Base-by-base conservation (phyloP, 2,888 invertebrate genomes). In the Aproaerema taeniolella region DNA sequence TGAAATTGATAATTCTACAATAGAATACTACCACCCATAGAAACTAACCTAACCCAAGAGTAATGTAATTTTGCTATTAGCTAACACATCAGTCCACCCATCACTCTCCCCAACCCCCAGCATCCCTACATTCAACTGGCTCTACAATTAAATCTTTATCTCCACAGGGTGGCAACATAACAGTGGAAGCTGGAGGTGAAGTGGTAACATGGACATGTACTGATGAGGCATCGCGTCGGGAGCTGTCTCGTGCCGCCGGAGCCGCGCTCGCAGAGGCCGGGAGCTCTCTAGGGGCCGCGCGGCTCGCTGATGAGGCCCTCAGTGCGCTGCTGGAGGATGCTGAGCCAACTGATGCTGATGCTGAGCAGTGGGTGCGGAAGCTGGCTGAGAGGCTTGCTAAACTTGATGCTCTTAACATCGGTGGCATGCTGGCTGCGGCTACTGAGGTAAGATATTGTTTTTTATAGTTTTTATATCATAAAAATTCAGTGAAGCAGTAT, bases 261-360 rank as follows among this genome's bases (percentile, higher is more conserved):
- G 74, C 77, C n/a, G 85, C 90, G 38, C 94, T 94, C 62, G 94
- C 93, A 0, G 26, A 14, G 63, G 93, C 93, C 63, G 95, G 94
- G 2, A 89, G 95, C 29, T 92, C 26, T 3, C 11, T n/a, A 0
- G 35, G 26, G 8, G 35, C 24, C 5, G 33, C 35, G 3, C 0
- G 92, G 61, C 96, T 98, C 70, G 95, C 97, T 55, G 88, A 90
- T 14, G 98, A 69, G 36, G 81, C 80, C 42, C 62, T 79, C 12
- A 70, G 73, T 7, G 92, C 92, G 53, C 87, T 99, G 48, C 93
- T 99, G 83, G 89, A 91, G 8, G 91, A 93, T 50, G 95, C 94
- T 63, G 93, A 95, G 67, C 93, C 93, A 72, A 96, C 95, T n/a
- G 94, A 97, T 43, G 92, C 92, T 39, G 93, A 95, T 79, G 95